phyloP scores from a whole-genome alignment of 2,113 vertebrate species.

The Cranoglanis bouderius region DNA sequence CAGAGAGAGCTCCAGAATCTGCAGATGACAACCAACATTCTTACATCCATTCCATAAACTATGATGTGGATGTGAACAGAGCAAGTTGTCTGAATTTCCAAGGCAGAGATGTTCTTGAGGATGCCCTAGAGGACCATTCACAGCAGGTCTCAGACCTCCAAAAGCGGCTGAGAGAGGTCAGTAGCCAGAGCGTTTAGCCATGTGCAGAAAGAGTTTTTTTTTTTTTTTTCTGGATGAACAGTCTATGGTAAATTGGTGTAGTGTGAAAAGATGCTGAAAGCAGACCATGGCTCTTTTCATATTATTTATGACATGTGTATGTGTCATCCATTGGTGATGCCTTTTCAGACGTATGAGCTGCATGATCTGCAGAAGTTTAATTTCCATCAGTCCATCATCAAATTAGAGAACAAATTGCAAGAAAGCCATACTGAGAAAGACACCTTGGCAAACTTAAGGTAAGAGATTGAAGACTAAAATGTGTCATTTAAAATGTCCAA shows the following conservation, averaged over 20 bases:
- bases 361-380: slow-evolving; percentile 66
- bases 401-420: slow-evolving; percentile 73
- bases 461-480: slow-evolving; percentile 19
- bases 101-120: slow-evolving; percentile 63
- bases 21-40: background rate
- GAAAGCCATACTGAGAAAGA: slow-evolving; percentile 73
- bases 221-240: background rate
- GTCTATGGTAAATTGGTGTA: background rate
- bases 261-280: background rate
- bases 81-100: slow-evolving; percentile 36
- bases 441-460: slow-evolving; percentile 74
- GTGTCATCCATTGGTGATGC: background rate
- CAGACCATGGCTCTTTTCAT: background rate
- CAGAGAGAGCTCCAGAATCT: background rate
- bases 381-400: slow-evolving; percentile 63
- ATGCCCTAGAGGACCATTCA: slow-evolving; percentile 64
- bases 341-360: slow-evolving; percentile 64
- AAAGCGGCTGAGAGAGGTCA: slow-evolving; percentile 69
- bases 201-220: background rate
- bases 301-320: background rate
- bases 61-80: slow-evolving; percentile 37
- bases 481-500: background rate
- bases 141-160: slow-evolving; percentile 68
- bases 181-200: slow-evolving; percentile 28
- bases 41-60: background rate